Conservation (phyloP, 1,140 invertebrate species). For the Delia radicum region DNA sequence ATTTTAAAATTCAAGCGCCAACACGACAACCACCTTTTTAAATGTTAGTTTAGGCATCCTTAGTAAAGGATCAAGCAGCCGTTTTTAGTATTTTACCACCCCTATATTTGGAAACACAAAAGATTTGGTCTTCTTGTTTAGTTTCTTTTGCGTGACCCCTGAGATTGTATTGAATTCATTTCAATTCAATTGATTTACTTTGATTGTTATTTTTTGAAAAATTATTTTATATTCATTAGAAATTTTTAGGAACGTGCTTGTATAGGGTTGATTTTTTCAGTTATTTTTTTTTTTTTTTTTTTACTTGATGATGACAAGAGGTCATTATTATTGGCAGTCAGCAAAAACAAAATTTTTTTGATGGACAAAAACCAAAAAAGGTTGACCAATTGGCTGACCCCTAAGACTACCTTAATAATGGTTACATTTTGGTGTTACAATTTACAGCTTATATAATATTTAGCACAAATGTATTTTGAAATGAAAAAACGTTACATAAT, state of each 20-base stretch:
- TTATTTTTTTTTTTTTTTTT: background rate
- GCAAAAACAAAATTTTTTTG: background rate
- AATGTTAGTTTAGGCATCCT: background rate
- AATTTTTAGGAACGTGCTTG: background rate
- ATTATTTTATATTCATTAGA: background rate
- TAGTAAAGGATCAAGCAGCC: background rate
- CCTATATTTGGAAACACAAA: background rate
- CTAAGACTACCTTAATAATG: background rate
- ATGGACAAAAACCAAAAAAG: background rate
- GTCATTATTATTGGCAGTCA: background rate
- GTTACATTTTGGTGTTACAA: background rate
- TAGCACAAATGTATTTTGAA: background rate
- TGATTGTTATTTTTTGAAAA: background rate
- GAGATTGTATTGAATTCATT: slow-evolving; percentile 5
- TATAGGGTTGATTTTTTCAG: background rate
- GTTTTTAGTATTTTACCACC: background rate
- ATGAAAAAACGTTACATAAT: background rate
- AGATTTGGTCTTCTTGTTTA: background rate
- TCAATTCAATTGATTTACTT: background rate
- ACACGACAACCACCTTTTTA: background rate
- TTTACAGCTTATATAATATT: background rate
- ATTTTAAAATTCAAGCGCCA: background rate
- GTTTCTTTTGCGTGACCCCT: slow-evolving; percentile 27
- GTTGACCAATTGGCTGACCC: background rate
- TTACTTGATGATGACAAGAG: background rate